These are phyloP conservation scores for Hemistola chrysoprasaria DNA, from an alignment of 2,888 invertebrate genomes.

Conservation along the genomic window DNA sequence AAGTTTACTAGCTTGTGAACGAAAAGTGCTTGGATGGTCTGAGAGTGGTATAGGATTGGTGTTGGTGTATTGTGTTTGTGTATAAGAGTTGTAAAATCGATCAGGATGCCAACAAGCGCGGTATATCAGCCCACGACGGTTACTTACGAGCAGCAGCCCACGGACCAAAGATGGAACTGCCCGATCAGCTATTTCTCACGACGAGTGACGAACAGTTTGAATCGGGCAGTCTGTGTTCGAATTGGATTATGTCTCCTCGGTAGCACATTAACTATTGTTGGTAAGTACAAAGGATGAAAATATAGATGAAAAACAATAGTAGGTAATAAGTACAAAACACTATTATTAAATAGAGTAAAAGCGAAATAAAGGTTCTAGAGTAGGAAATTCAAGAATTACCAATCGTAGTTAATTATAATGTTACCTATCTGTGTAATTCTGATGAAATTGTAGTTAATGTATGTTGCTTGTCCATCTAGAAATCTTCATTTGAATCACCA, in stretches of 20 bases:
- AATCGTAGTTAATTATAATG: too few relatives aligned
- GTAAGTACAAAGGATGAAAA: constrained; percentile 44
- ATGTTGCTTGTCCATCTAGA: too few relatives aligned
- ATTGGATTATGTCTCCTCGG: constrained; percentile 68
- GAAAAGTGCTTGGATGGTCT: constrained; percentile 27
- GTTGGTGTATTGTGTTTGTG: constrained; percentile 23
- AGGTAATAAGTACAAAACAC: too few relatives aligned
- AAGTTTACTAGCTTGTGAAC: constrained; percentile 35
- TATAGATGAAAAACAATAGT: too few relatives aligned
- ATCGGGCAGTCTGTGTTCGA: constrained; percentile 66
- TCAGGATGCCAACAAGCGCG: constrained; percentile 86
- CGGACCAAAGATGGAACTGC: constrained; percentile 80
- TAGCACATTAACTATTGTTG: constrained; percentile 67
- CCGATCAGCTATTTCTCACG: constrained; percentile 80
- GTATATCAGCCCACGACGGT: constrained; percentile 91
- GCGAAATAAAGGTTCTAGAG: too few relatives aligned
- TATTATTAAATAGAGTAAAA: too few relatives aligned
- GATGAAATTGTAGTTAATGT: too few relatives aligned
- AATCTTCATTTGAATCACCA: too few relatives aligned
- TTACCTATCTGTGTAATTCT: too few relatives aligned
- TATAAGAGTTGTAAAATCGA: constrained; percentile 35
- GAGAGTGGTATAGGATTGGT: constrained; percentile 13
- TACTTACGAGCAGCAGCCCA: constrained; percentile 85
- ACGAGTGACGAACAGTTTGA: constrained; percentile 73
- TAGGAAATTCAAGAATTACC: too few relatives aligned